Percentiles rank a stretch among this genome's conserved stretches.
These are phyloP conservation scores for Orthosia gracilis DNA, from an alignment of 2,888 invertebrate genomes.

Conservation along the genomic window DNA sequence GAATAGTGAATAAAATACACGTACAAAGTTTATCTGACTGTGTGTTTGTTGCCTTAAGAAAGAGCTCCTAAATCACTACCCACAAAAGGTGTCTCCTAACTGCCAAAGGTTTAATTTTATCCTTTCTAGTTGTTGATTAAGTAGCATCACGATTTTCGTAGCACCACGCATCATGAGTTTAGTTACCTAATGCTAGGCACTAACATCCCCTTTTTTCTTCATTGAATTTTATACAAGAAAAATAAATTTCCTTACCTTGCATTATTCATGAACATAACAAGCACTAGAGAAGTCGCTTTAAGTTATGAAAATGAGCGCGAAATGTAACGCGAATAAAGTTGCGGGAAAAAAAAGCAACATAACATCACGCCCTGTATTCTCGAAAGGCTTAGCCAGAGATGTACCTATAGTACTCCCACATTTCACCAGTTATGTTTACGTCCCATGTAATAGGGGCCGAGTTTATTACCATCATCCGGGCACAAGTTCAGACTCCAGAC, in stretches of 20 bases:
- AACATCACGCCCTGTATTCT: too few species aligned
- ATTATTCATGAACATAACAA: not conserved
- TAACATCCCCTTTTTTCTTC: too few species aligned
- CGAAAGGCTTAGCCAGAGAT: too few species aligned
- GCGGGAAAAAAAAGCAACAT: too few species aligned
- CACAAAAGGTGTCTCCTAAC: not conserved
- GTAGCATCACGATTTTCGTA: not conserved
- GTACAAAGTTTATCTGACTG: not conserved
- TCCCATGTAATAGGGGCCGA: too few species aligned
- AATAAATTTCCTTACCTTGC: not conserved
- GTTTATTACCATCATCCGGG: too few species aligned
- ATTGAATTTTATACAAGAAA: not conserved
- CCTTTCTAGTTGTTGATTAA: too few species aligned
- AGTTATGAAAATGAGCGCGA: slow-evolving; percentile 2
- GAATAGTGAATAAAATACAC: not conserved
- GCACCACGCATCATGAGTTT: not conserved
- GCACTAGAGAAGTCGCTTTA: not conserved
- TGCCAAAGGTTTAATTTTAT: not conserved
- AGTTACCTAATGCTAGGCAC: not conserved
- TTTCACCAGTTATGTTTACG: too few species aligned
- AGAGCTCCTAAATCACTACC: not conserved
- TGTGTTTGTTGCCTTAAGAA: not conserved
- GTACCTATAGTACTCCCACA: too few species aligned
- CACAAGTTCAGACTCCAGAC: too few species aligned
- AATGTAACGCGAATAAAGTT: not conserved